phyloP scores from a whole-genome alignment of 2,888 invertebrate species.

The Pomacea canaliculata region DNA sequence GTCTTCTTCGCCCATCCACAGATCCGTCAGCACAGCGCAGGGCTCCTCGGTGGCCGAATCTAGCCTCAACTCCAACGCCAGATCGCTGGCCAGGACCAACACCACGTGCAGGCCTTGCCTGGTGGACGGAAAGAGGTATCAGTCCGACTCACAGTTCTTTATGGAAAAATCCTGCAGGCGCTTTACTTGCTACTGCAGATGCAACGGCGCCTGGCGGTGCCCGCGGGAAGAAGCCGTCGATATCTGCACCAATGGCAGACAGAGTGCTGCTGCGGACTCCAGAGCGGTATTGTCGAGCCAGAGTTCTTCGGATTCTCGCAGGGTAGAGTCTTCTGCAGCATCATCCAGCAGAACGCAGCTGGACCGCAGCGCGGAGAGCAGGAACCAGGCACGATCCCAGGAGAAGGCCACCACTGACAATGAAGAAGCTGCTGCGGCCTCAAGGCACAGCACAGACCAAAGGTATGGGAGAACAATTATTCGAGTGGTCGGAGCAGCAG shows the following conservation, averaged over 20 bases:
- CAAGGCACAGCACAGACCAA: not conserved
- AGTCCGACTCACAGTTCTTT: conserved; percentile 17
- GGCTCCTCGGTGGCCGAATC: conserved; percentile 13
- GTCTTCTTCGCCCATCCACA: not conserved
- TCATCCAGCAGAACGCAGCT: not conserved
- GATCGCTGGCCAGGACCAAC: not conserved
- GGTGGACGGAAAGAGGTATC: conserved; percentile 15
- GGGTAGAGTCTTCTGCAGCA: not conserved
- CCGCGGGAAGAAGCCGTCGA: conserved; percentile 23
- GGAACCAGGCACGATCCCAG: not conserved
- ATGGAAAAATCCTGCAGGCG: conserved; percentile 15
- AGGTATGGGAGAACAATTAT: conserved; percentile 6
- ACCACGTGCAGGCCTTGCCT: conserved; percentile 24
- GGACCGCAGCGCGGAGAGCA: not conserved
- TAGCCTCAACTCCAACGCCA: conserved; percentile 8
- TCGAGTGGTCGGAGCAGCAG: conserved; percentile 10
- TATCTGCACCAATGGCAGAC: conserved; percentile 5
- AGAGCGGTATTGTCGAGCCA: not conserved
- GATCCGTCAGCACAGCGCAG: conserved; percentile 2
- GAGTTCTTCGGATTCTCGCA: not conserved
- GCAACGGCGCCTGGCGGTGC: conserved; percentile 41
- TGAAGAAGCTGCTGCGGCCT: not conserved
- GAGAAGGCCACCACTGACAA: not conserved
- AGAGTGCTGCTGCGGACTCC: not conserved
- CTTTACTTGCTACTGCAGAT: conserved; percentile 35